Base-by-base conservation (phyloP, 2,888 invertebrate genomes). In the Sinopyrophorus schimmeli region DNA sequence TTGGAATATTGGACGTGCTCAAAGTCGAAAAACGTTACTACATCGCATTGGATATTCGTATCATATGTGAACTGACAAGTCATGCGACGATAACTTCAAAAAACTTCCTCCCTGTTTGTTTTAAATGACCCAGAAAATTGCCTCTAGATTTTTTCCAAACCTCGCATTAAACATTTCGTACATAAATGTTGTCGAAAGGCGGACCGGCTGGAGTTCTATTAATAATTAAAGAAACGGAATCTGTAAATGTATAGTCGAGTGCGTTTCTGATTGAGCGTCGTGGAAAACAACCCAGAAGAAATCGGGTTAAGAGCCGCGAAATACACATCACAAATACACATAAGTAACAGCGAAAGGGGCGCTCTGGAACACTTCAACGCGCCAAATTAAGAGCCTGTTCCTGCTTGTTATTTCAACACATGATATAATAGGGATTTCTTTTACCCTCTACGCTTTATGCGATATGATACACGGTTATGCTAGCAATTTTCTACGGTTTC, bases 401-500 rank as follows among this genome's bases (percentile, higher is more conserved):
- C 40, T 35, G 40, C 40, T 47, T 34, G 47, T 48, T 48, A 35
- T 48, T 48, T 48, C 38, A 35, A 37, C 41, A 35, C 37, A 16
- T 23, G 27, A 47, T 27, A 47, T 40, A 44, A 47, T 32, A 32
- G 32, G 27, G 23, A 48, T 48, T 35, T n/a, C n/a, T n/a, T 43
- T 48, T 41, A 47, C 38, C 38, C 24, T 47, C 40, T 40, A 27
- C 34, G 31, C 21, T 35, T 43, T 47, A 41, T 32, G 17, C 12
- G 32, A 39, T 47, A 39, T 38, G 31, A 46, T 30, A 37, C 32
- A 37, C 37, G 31, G 41, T 32, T 26, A 47, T 26, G 31, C 39
- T 31, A 32, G 32, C 47, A 47, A 38, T 38, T 39, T 47, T 18
- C 21, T 38, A 34, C 20, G 39, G 31, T 39, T 40, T 15, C 34